Evolutionary conservation across 1,140 invertebrate genomes (phyloP).

Genomic region (Pristionchus pacificus): DNA sequence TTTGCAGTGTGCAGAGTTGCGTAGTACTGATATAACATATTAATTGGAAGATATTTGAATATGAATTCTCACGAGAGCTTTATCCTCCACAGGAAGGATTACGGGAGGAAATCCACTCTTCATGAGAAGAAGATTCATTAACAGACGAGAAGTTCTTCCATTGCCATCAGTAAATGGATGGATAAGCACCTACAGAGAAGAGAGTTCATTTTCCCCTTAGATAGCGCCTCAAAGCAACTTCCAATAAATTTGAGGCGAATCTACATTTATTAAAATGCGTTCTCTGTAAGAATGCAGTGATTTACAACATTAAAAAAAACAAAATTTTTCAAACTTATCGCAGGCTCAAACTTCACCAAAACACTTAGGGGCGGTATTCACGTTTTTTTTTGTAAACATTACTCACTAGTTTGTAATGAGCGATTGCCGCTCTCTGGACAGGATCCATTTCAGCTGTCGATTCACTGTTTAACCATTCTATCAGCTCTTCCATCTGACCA

Average conservation of each 20-base stretch:
- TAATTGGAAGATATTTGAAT: neutral
- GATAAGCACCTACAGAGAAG: slow-evolving; percentile 41
- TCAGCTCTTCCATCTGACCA: slow-evolving; percentile 78
- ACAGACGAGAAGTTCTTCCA: slow-evolving; percentile 82
- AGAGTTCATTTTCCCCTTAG: slow-evolving; percentile 2
- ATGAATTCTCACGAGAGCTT: neutral
- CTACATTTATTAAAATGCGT: too few species aligned
- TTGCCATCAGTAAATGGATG: slow-evolving; percentile 67
- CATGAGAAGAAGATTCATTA: slow-evolving; percentile 97
- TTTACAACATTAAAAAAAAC: too few species aligned
- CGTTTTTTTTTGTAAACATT: neutral
- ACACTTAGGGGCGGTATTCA: neutral
- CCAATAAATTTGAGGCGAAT: neutral
- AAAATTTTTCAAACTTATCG: neutral
- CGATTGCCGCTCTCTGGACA: slow-evolving; percentile 83
- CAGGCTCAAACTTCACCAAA: neutral
- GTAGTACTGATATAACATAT: slow-evolving; percentile 71
- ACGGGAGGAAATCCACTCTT: slow-evolving; percentile 93
- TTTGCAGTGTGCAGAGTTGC: slow-evolving; percentile 82
- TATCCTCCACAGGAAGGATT: slow-evolving; percentile 61
- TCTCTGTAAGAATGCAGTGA: slow-evolving; percentile 5
- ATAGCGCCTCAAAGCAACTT: slow-evolving; percentile 2
- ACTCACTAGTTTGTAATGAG: slow-evolving; percentile 86
- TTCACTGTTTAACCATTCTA: slow-evolving; percentile 81
- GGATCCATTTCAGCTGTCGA: slow-evolving; percentile 77